phyloP scores from a whole-genome alignment of 2,888 invertebrate genomes.

The Tetragonula carbonaria region DNA sequence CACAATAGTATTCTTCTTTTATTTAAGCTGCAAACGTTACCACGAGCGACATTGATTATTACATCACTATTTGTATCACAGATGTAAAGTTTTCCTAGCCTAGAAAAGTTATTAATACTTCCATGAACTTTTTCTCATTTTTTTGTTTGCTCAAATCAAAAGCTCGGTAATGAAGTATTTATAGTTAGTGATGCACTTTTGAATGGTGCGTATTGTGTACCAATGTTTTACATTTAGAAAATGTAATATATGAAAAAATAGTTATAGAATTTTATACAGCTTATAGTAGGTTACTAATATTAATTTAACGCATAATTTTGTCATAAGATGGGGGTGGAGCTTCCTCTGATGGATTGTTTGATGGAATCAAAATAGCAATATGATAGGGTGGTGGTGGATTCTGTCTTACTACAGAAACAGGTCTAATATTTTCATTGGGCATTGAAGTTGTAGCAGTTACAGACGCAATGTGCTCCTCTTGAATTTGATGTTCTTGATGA shows the following conservation, averaged over 20 bases:
- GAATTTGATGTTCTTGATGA: slow-evolving; percentile 65
- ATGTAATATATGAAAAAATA: slow-evolving; percentile 54
- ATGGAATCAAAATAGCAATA: slow-evolving; percentile 91
- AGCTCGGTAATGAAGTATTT: slow-evolving; percentile 31
- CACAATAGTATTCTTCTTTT: slow-evolving; percentile 51
- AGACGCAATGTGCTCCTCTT: slow-evolving; percentile 72
- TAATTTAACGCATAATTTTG: slow-evolving; percentile 86
- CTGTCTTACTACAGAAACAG: slow-evolving; percentile 78
- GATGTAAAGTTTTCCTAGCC: slow-evolving; percentile 68
- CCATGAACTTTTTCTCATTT: slow-evolving; percentile 9
- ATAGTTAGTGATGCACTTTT: slow-evolving; percentile 14
- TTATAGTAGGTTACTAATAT: slow-evolving; percentile 21
- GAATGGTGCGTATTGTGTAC: neutral
- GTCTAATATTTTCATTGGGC: slow-evolving; percentile 69
- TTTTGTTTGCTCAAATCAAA: slow-evolving; percentile 25
- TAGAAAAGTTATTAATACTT: slow-evolving; percentile 50
- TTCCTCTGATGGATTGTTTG: slow-evolving; percentile 84
- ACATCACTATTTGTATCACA: slow-evolving; percentile 70
- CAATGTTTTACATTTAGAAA: slow-evolving; percentile 31
- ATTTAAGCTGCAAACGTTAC: slow-evolving; percentile 34
- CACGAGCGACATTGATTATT: slow-evolving; percentile 51
- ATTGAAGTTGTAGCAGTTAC: slow-evolving; percentile 70
- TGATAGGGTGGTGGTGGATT: slow-evolving; percentile 93
- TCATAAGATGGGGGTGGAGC: slow-evolving; percentile 91
- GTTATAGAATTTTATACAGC: slow-evolving; percentile 36